phyloP scores from a whole-genome alignment of 1,140 invertebrate genomes.

The Lanistes nyassanus region DNA sequence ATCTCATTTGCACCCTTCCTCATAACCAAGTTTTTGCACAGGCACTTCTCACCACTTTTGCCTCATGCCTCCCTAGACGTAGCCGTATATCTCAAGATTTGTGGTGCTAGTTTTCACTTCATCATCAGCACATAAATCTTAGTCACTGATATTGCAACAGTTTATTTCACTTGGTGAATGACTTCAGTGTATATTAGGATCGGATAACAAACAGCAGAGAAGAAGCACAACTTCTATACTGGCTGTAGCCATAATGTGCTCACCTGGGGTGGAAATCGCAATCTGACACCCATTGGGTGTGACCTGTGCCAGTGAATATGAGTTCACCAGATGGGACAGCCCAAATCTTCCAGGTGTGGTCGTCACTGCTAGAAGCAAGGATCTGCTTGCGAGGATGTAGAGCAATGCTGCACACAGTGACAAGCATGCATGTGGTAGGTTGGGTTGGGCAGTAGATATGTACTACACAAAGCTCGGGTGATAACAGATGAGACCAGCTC shows the following conservation, averaged over 20 bases:
- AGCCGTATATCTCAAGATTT: not conserved
- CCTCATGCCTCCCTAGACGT: not conserved
- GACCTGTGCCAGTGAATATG: constrained; percentile 67
- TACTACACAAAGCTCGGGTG: too few species aligned
- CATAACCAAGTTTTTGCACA: not conserved
- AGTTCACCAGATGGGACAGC: constrained; percentile 63
- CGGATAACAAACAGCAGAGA: too few species aligned
- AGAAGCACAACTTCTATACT: too few species aligned
- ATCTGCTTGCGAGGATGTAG: constrained; percentile 67
- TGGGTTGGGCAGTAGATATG: too few species aligned
- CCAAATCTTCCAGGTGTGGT: constrained; percentile 68
- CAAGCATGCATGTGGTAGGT: too few species aligned
- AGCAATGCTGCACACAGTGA: constrained; percentile 49
- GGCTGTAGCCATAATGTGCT: too few species aligned
- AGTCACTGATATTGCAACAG: too few species aligned
- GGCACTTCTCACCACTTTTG: not conserved
- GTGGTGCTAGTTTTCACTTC: not conserved
- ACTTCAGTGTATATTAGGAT: too few species aligned
- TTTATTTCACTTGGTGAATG: too few species aligned
- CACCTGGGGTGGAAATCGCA: constrained; percentile 67
- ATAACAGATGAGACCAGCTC: too few species aligned
- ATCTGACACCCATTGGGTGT: constrained; percentile 67
- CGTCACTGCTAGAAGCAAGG: constrained; percentile 66
- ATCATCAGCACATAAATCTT: too few species aligned
- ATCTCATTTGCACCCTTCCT: too few species aligned